These are phyloP conservation scores for Macrochelys suwanniensis DNA, from an alignment of 2,797 vertebrate species.

Conservation along the genomic window DNA sequence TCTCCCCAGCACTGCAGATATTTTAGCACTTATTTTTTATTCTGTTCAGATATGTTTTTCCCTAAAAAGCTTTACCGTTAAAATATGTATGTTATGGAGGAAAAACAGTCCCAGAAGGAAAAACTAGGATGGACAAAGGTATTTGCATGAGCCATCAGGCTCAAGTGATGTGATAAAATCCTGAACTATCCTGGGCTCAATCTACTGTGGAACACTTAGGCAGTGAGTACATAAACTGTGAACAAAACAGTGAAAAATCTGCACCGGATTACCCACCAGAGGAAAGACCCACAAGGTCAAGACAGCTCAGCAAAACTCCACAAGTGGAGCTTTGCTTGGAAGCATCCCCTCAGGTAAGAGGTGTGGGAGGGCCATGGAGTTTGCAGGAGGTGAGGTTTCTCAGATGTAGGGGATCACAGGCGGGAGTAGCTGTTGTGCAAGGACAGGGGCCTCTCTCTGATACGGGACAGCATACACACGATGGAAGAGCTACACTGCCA, in stretches of 20 bases:
- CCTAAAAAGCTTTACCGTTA: slow-evolving; percentile 33
- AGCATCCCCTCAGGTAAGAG: background rate
- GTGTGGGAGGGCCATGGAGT: background rate
- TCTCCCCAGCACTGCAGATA: slow-evolving; percentile 72
- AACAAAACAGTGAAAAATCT: background rate
- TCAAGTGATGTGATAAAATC: background rate
- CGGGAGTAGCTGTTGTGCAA: background rate
- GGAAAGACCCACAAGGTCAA: background rate
- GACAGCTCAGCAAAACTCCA: background rate
- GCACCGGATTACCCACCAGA: background rate
- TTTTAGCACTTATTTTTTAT: slow-evolving; percentile 76
- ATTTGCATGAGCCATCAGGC: background rate
- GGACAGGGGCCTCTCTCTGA: background rate
- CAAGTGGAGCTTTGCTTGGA: background rate
- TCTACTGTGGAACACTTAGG: background rate
- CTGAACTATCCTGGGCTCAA: background rate
- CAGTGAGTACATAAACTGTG: background rate
- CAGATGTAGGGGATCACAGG: background rate
- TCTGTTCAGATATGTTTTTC: slow-evolving; percentile 63
- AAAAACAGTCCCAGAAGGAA: slow-evolving; percentile 20
- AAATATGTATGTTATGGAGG: slow-evolving; percentile 46
- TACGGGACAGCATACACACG: no score
- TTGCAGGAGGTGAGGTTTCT: background rate
- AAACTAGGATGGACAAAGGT: background rate
- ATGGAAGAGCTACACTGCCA: background rate